Evolutionary conservation across 2,113 vertebrate species (phyloP).

Genomic region (Erythrocebus patas): DNA sequence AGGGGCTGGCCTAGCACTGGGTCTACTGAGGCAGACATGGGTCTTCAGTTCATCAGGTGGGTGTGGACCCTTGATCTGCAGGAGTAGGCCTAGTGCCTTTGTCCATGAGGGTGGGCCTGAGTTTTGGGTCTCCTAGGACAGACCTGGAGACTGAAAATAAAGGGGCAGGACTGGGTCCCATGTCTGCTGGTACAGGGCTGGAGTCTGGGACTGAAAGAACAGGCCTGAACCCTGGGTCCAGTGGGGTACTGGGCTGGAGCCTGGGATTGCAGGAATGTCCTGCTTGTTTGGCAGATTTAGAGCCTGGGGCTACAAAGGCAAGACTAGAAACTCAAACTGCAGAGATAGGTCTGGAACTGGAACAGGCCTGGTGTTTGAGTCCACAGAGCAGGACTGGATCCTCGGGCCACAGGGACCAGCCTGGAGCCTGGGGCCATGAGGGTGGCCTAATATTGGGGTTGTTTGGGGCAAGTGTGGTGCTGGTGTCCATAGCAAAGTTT

Average conservation of each 20-base stretch:
- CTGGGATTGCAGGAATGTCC: background rate
- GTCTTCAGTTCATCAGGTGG: background rate
- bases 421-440: too few relatives aligned
- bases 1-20: background rate
- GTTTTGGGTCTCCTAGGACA: background rate
- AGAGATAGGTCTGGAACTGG: background rate
- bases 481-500: background rate
- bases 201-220: background rate
- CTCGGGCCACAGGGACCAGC: rapidly evolving
- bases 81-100: background rate
- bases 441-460: background rate
- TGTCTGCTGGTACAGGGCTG: background rate
- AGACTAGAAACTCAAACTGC: background rate
- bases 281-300: background rate
- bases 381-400: too few relatives aligned
- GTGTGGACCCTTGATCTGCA: background rate
- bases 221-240: background rate
- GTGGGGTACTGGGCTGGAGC: background rate
- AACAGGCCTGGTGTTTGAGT: too few relatives aligned
- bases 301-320: background rate
- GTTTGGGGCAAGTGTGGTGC: background rate
- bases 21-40: background rate
- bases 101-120: background rate
- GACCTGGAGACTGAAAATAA: background rate
- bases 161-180: background rate